Evolutionary conservation across 2,113 vertebrate species (phyloP).

Genomic region (Hyla sarda): DNA sequence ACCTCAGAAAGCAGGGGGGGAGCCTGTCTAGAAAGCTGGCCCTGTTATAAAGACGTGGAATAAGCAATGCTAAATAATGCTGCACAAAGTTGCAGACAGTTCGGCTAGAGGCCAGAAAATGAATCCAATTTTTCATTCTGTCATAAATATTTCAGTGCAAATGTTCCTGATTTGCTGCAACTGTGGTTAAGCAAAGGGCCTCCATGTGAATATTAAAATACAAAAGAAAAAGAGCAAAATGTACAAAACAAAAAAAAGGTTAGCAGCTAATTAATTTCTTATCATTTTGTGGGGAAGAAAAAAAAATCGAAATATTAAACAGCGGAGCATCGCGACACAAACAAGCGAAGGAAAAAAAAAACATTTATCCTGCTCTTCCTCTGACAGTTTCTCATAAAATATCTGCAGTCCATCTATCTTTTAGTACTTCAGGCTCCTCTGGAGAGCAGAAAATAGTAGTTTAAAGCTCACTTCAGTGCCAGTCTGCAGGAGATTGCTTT

Average conservation of each 20-base stretch:
- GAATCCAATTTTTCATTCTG: slow-evolving; percentile 89
- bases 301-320: slow-evolving; percentile 69
- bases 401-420: slow-evolving; percentile 88
- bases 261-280: slow-evolving; percentile 79
- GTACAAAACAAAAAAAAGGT: slow-evolving; percentile 61
- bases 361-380: slow-evolving; percentile 86
- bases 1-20: slow-evolving; percentile 62
- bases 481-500: slow-evolving; percentile 88
- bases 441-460: slow-evolving; percentile 88
- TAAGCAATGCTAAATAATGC: slow-evolving; percentile 74
- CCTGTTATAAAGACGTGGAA: slow-evolving; percentile 69
- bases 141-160: slow-evolving; percentile 89
- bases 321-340: slow-evolving; percentile 76
- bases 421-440: slow-evolving; percentile 83
- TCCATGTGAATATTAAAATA: slow-evolving; percentile 77
- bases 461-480: slow-evolving; percentile 90
- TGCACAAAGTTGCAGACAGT: slow-evolving; percentile 78
- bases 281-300: slow-evolving; percentile 60
- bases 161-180: slow-evolving; percentile 85
- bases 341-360: slow-evolving; percentile 72
- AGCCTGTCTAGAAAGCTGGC: slow-evolving; percentile 64
- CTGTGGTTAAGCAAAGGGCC: slow-evolving; percentile 84
- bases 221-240: slow-evolving; percentile 43
- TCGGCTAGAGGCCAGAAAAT: slow-evolving; percentile 84
- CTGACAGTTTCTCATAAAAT: slow-evolving; percentile 89